Conservation (phyloP, 1,140 invertebrate genomes). For the Aphelenchoides fujianensis region DNA sequence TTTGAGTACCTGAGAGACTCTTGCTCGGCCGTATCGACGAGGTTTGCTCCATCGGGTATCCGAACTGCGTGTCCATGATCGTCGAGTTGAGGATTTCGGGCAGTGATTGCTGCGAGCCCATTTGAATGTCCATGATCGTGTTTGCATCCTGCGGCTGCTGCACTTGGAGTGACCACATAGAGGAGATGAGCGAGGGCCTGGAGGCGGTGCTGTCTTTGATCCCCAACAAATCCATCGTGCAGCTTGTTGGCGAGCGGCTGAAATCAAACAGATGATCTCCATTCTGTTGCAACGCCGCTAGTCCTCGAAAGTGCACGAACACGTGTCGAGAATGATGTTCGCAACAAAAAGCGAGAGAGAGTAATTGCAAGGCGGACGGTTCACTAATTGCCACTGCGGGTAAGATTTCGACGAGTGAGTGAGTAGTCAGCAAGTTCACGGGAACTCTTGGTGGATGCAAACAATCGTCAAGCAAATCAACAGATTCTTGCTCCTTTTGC, state of each 20-base stretch:
- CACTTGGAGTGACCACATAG: slow-evolving; percentile 24
- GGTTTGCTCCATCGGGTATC: background rate
- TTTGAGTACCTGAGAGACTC: slow-evolving; percentile 14
- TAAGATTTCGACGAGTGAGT: no score
- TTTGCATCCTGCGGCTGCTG: slow-evolving; percentile 15
- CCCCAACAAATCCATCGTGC: slow-evolving; percentile 18
- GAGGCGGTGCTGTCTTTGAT: slow-evolving; percentile 19
- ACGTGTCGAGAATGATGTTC: no score
- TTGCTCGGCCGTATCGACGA: background rate
- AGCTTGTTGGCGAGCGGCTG: background rate
- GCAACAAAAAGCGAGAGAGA: no score
- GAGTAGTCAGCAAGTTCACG: no score
- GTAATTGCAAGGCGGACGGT: no score
- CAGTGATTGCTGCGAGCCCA: slow-evolving; percentile 22
- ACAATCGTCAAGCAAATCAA: no score
- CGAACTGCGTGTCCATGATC: background rate
- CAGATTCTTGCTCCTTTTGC: no score
- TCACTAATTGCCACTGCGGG: no score
- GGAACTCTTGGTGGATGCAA: no score
- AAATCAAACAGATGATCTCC: no score
- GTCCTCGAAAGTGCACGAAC: no score
- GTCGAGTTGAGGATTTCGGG: slow-evolving; percentile 5
- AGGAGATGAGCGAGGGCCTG: slow-evolving; percentile 19
- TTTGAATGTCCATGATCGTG: slow-evolving; percentile 7
- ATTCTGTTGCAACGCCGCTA: no score